phyloP scores from a whole-genome alignment of 1,140 invertebrate genomes.

The Asobara japonica region DNA sequence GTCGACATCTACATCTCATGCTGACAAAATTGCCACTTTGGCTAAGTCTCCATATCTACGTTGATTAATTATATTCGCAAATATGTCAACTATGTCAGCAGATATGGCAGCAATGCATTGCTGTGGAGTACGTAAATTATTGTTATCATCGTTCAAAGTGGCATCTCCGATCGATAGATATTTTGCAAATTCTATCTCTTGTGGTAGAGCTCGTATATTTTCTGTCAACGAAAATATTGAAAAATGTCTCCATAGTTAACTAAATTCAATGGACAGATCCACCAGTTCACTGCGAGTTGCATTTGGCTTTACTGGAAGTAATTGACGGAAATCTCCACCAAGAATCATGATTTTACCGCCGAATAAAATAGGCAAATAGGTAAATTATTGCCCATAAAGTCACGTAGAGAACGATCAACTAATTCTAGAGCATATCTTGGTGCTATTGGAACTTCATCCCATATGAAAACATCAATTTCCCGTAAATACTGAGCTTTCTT shows the following conservation, averaged over 20 bases:
- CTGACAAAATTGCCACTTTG: slow-evolving; percentile 15
- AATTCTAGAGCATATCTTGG: no score
- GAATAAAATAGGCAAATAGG: no score
- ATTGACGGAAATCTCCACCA: slow-evolving; percentile 36
- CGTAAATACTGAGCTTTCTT: no score
- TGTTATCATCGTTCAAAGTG: slow-evolving; percentile 20
- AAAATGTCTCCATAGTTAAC: slow-evolving; percentile 31
- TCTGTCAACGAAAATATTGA: slow-evolving; percentile 29
- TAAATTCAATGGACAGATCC: slow-evolving; percentile 33
- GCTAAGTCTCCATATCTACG: slow-evolving; percentile 6
- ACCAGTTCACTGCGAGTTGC: slow-evolving; percentile 39
- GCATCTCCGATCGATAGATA: slow-evolving; percentile 35
- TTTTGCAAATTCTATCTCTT: slow-evolving; percentile 26
- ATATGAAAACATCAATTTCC: slow-evolving; percentile 16
- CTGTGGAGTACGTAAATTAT: slow-evolving; percentile 22
- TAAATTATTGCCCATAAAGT: slow-evolving; percentile 30
- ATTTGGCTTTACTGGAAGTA: slow-evolving; percentile 38
- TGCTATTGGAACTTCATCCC: no score
- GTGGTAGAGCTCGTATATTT: slow-evolving; percentile 25
- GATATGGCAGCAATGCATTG: background rate
- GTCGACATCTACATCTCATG: no score
- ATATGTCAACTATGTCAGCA: slow-evolving; percentile 7
- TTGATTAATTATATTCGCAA: background rate
- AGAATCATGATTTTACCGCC: background rate
- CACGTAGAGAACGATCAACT: slow-evolving; percentile 45